A percentile compares a stretch with the other conserved stretches of the same genome.
Conservation (phyloP, 2,113 vertebrate species). For the Xenopus borealis region DNA sequence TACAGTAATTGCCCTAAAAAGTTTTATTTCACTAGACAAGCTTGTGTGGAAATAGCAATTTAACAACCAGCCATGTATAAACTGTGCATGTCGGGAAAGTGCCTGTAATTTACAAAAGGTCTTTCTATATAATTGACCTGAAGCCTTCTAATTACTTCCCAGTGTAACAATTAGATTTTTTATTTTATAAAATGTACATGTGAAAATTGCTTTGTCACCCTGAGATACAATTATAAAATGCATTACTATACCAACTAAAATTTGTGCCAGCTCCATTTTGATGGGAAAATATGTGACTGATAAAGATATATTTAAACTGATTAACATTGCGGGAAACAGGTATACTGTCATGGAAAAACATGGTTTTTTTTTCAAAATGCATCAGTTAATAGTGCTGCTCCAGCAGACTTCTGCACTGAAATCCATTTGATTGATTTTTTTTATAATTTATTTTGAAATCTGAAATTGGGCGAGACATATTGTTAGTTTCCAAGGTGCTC, state of each 20-base stretch:
- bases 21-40: background rate
- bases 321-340: no score
- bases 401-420: no score
- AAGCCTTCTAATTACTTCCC: background rate
- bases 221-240: background rate
- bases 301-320: no score
- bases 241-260: background rate
- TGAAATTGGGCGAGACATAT: no score
- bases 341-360: no score
- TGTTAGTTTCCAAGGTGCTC: no score
- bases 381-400: no score
- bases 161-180: conserved; percentile 4
- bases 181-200: background rate
- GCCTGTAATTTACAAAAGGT: background rate
- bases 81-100: background rate
- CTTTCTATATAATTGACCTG: conserved; percentile 19
- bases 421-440: no score
- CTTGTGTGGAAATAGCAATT: background rate
- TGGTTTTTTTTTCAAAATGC: no score
- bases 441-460: no score
- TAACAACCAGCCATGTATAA: background rate
- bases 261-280: background rate
- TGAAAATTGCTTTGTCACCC: conserved; percentile 15
- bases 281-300: no score
- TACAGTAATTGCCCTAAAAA: conserved; percentile 3